Evolutionary conservation across 2,113 vertebrate species (phyloP), one percentile per base, ranked within the genome.

Genomic region (Sus scrofa): DNA sequence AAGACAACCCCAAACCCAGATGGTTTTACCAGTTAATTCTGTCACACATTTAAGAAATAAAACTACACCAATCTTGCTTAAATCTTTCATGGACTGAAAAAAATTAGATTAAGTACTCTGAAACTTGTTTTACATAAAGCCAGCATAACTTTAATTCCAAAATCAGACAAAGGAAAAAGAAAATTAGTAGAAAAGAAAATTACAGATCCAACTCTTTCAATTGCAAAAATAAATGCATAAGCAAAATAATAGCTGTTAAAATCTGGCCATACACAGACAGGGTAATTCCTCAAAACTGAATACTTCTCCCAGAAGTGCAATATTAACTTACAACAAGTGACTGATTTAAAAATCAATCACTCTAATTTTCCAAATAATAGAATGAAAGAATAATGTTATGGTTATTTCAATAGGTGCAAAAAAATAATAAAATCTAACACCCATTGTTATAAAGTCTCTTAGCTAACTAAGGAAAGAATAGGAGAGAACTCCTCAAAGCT

Each of bases 151-250:
- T 91, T 91, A 4, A 27, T 63, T 89, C 24, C 16, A 88, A 91
- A 94, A 37, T 73, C 62, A 82, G 73, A 95, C 60, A 86, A 75
- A 58, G 7, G 30, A 68, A 81, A 94, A 73, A 54, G 34, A 70
- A 92, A 93, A 63, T 74, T 50, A 79, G 20, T 62, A 92, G 19
- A 91, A 94, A 96, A 27, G 63, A 86, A 96, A 96, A 96, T 96
- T 94, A 81, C 2, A 85, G 19, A 22, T 65, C 34, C 37, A 86
- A 60, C 3, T 86, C 14, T 56, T 44, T 68, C 34, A 91, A 44
- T 44, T 44, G 44, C 44, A 44, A 44, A 44, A 44, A 8, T 44
- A 44, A 8, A 44, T 44, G 8, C 8, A 44, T 8, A 44, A 96
- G 68, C 22, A 81, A 92, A 92, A 90, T 74, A 75, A 85, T 34